These are phyloP conservation scores for Acanthacorydalis orientalis DNA, from an alignment of 2,888 invertebrate genomes.

Conservation along the genomic window DNA sequence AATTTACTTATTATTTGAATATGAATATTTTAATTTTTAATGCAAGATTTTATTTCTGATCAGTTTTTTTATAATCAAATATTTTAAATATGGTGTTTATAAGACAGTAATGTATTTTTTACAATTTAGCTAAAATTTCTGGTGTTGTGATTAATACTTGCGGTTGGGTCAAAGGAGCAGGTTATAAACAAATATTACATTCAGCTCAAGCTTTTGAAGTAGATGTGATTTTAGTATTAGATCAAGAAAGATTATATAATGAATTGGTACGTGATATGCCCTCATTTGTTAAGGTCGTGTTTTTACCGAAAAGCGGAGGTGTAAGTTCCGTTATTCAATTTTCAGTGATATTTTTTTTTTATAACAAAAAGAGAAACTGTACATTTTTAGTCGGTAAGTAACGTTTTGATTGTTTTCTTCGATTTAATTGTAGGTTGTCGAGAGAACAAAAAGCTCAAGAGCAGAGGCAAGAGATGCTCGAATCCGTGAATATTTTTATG, in stretches of 20 bases:
- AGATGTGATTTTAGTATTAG: constrained; percentile 85
- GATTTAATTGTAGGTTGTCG: constrained; percentile 50
- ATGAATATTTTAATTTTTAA: not conserved
- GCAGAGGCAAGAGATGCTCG: constrained; percentile 61
- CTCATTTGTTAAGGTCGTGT: constrained; percentile 78
- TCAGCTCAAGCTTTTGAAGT: constrained; percentile 91
- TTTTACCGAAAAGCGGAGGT: constrained; percentile 91
- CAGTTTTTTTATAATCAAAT: not conserved
- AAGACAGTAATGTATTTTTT: constrained; percentile 2
- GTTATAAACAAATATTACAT: constrained; percentile 73
- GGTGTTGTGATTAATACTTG: constrained; percentile 96
- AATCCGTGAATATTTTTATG: constrained; percentile 93
- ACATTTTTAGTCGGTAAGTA: not conserved
- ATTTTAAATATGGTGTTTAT: not conserved
- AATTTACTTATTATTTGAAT: constrained; percentile 1
- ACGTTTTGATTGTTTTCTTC: not conserved
- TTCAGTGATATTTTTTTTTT: not conserved
- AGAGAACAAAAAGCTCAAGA: constrained; percentile 55
- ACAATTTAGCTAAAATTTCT: constrained; percentile 61
- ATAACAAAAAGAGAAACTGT: not conserved
- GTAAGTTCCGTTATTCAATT: constrained; percentile 32
- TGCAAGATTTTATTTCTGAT: not conserved
- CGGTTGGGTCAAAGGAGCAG: constrained; percentile 89
- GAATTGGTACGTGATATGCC: constrained; percentile 90
- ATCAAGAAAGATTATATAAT: constrained; percentile 90